A percentile compares a stretch with the other conserved stretches of the same genome.
Evolutionary conservation across 2,888 invertebrate species (phyloP).

Genomic region (Melipona beecheii): DNA sequence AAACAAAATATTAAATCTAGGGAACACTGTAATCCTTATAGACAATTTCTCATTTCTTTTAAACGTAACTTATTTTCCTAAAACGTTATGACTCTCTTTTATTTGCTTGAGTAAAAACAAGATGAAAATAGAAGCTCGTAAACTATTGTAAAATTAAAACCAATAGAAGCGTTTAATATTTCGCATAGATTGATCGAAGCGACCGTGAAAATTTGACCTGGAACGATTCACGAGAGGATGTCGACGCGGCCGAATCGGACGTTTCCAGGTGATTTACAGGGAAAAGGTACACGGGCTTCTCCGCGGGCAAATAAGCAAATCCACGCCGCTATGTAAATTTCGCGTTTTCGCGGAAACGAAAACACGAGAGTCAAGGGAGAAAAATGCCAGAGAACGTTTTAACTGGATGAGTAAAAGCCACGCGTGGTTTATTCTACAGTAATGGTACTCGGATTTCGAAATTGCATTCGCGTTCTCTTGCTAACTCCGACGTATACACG

Average conservation of each 20-base stretch:
- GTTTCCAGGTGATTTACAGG: conserved; percentile 39
- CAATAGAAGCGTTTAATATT: neutral
- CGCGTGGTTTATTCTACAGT: conserved; percentile 14
- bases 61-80: too few species aligned
- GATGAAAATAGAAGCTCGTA: neutral
- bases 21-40: too few species aligned
- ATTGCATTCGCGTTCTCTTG: conserved; percentile 24
- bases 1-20: too few species aligned
- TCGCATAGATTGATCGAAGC: neutral
- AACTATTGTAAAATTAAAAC: accelerated
- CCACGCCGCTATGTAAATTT: conserved; percentile 43
- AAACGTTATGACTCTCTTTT: neutral
- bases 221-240: conserved; percentile 6
- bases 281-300: conserved; percentile 29
- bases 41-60: too few species aligned
- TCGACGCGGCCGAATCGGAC: conserved; percentile 9
- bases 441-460: conserved; percentile 41
- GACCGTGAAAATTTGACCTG: conserved; percentile 7
- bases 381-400: conserved; percentile 24
- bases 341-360: conserved; percentile 48
- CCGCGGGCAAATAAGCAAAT: conserved; percentile 59
- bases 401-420: neutral
- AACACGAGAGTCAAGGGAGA: conserved; percentile 24
- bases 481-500: conserved; percentile 40
- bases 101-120: neutral